Evolutionary conservation across 1,140 invertebrate species (phyloP), one percentile per base, ranked within the genome.

Genomic region (Diprion similis): DNA sequence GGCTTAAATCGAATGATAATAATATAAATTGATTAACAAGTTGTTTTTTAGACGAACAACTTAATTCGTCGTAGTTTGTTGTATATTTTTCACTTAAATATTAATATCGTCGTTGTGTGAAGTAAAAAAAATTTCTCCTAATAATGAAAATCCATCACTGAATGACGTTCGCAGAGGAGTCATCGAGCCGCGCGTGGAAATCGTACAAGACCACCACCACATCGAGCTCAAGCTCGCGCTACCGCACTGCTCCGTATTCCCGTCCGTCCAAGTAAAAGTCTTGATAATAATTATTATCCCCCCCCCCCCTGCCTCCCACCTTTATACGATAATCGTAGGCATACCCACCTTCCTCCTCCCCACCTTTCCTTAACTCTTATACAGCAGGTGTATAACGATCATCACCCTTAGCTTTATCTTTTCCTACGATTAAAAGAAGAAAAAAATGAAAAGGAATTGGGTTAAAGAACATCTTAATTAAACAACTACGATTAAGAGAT

Each of bases 141-240:
- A 77, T 80, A 86, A 84, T 81, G 75, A 77, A 83, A 84, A 77
- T 81, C 65, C 75, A 82, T 82, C 79, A 85, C 82, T 83, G 80
- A 75, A 83, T 87, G 80, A 84, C 86, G 86, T 88, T 87, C 85
- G 81, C 84, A 86, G 86, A 88, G 81, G 87, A 88, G 66, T 83
- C 86, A 80, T 83, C 86, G 75, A 87, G 85, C 84, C 86, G 86
- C 79, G 86, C 85, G 81, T 88, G 87, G 87, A 88, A 88, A 82
- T 87, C 86, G 71, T 88, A 87, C 87, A 88, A 88, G 86, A 87
- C 87, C 74, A 86, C 87, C 79, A 84, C 87, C 71, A 85, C 86
- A 73, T 81, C 87, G 78, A 83, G 85, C 80, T 83, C 84, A 81
- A 80, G 80, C 73, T 84, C 86, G 82, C 87, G 87, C 79, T 87